Base-by-base conservation (phyloP, 2,888 invertebrate genomes). In the Sesamia inferens region DNA sequence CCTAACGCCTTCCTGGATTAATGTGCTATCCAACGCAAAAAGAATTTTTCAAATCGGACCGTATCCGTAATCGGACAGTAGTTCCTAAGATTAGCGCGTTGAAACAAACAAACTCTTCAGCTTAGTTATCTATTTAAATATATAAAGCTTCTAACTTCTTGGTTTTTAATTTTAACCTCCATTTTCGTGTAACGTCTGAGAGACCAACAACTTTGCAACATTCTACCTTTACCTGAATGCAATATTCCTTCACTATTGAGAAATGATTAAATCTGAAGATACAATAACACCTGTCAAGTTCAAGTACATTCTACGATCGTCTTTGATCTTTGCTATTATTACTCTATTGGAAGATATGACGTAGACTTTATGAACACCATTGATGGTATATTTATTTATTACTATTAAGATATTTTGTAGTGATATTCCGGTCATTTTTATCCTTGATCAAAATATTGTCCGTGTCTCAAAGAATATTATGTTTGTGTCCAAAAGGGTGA, bases 221-320 rank as follows among this genome's bases (percentile, higher is more conserved):
- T 67, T 82, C 51, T 51, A 57, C 54, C 54, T 62, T 61, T 61
- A 70, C 66, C 71, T 74, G 51, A 61, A 64, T 47, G 55, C 47
- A 77, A 83, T 83, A 65, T 61, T 64, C 61, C 19, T 59, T 22
- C 63, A 75, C 70, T 79, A 69, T 70, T 61, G 51, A n/a, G 13
- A 75, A 75, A 75, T 83, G 75, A 83, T 81, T 79, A 83, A 79
- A 83, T 71, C 39, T 66, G 42, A 13, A 22, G n/a, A 6, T 55
- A 75, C 81, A 83, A 79, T 71, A 71, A 47, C 24, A 19, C 59
- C 59, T 39, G 65, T n/a, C 44, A 39, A 42, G 71, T 51, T 59
- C 54, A 57, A 47, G 47, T 24, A 44, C 51, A 48, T 68, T 44
- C 61, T 68, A 39, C 10, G 14, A 7, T 5, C 22, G 42, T 57